Evolutionary conservation across 2,888 invertebrate genomes (phyloP).

Genomic region (Acanthosepion pharaonis): DNA sequence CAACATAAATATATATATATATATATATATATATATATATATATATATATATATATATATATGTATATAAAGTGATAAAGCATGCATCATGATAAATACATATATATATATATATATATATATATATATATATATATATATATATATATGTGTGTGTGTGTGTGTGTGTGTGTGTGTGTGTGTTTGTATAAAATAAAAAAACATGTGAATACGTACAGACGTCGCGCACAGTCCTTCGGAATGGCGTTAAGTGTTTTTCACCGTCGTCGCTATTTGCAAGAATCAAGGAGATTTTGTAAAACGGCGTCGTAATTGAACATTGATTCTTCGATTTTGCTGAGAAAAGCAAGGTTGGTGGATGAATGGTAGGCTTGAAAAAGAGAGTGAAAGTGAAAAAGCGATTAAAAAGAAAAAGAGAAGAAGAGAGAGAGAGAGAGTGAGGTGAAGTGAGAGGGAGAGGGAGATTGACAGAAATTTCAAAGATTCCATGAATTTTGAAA

Average conservation of each 20-base stretch:
- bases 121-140: neutral
- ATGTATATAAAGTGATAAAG: neutral
- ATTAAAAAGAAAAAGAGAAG: neutral
- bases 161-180: no score
- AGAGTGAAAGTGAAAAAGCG: neutral
- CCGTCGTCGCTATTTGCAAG: neutral
- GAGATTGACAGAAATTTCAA: no score
- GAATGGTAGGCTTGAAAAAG: no score
- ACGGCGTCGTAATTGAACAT: neutral
- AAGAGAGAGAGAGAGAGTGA: no score
- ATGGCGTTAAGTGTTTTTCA: neutral
- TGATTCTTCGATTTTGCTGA: neutral
- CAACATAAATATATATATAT: no score
- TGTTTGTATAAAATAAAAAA: no score
- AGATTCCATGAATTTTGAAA: no score
- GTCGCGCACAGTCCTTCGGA: neutral
- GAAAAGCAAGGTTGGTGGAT: neutral
- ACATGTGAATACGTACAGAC: neutral
- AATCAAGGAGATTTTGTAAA: neutral
- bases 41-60: neutral
- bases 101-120: neutral
- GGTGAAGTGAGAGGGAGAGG: no score
- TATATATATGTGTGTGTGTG: neutral
- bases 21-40: no score
- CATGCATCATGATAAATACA: no score